Percentiles rank a stretch among this genome's conserved stretches.
These are phyloP conservation scores for Villa cingulata DNA, from an alignment of 2,888 invertebrate genomes.

Conservation along the genomic window DNA sequence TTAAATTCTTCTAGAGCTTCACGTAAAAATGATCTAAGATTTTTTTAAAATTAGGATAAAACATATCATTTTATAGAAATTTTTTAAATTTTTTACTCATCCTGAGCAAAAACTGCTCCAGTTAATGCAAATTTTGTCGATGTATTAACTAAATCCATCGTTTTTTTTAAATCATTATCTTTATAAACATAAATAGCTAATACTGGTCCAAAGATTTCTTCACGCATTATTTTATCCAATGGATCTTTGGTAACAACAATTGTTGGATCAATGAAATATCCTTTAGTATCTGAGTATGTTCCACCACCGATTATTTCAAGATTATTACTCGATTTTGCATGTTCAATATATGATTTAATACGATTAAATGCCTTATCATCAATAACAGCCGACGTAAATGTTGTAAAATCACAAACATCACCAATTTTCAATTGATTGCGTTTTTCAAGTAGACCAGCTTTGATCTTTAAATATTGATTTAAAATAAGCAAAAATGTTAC, in stretches of 20 bases:
- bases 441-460: constrained; percentile 52
- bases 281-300: constrained; percentile 63
- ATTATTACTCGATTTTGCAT: constrained; percentile 52
- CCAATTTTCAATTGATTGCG: constrained; percentile 70
- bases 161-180: constrained; percentile 53
- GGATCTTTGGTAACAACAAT: constrained; percentile 79
- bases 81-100: constrained; percentile 64
- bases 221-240: constrained; percentile 69
- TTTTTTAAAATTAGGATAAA: too few relatives aligned
- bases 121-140: constrained; percentile 87
- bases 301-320: constrained; percentile 83
- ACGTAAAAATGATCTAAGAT: too few relatives aligned
- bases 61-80: constrained; percentile 16
- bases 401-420: constrained; percentile 64
- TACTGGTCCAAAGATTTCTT: constrained; percentile 97
- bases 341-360: constrained; percentile 77
- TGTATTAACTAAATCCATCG: constrained; percentile 59
- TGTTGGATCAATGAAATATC: constrained; percentile 92
- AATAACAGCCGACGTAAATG: constrained; percentile 89
- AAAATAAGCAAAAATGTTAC: not conserved
- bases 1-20: constrained; percentile 69
- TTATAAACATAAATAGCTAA: constrained; percentile 80
- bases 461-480: constrained; percentile 31
- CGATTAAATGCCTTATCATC: constrained; percentile 85
- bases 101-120: constrained; percentile 84